Conservation (phyloP, 2,888 invertebrate genomes). For the Drosophila setosimentum region DNA sequence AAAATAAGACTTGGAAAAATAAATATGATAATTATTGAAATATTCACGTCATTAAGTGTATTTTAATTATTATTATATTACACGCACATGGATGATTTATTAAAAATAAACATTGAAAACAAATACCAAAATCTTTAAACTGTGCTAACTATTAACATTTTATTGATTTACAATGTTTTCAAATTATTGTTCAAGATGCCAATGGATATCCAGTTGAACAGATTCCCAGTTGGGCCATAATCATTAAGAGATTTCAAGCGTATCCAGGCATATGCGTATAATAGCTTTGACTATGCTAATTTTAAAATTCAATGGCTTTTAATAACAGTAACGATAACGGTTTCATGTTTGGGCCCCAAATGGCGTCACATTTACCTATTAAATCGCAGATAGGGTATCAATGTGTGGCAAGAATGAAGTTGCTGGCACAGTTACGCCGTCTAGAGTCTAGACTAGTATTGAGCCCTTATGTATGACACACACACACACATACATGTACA, state of each 20-base stretch:
- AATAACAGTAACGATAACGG: conserved; percentile 37
- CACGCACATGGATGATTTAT: background rate
- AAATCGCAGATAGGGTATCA: conserved; percentile 23
- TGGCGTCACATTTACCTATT: conserved; percentile 11
- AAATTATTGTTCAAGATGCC: background rate
- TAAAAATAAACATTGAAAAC: background rate
- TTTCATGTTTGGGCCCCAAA: conserved; percentile 13
- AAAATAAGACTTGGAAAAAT: background rate
- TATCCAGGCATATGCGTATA: conserved; percentile 22
- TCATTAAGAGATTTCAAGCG: conserved; percentile 3
- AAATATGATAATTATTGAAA: background rate
- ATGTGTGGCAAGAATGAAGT: conserved; percentile 27
- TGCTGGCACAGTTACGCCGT: conserved; percentile 34
- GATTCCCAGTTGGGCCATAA: background rate
- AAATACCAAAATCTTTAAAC: background rate
- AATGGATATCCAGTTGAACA: background rate
- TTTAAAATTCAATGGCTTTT: conserved; percentile 35
- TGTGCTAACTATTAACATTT: background rate
- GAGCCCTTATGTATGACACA: conserved; percentile 47
- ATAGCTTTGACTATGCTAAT: conserved; percentile 25
- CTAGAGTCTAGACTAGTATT: conserved; percentile 71
- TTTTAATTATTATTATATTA: background rate
- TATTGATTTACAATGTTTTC: background rate
- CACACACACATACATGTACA: background rate
- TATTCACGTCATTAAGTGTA: background rate